Conservation (phyloP, 53 echinoderm and acorn worm species). For the Actinopyga echinites region DNA sequence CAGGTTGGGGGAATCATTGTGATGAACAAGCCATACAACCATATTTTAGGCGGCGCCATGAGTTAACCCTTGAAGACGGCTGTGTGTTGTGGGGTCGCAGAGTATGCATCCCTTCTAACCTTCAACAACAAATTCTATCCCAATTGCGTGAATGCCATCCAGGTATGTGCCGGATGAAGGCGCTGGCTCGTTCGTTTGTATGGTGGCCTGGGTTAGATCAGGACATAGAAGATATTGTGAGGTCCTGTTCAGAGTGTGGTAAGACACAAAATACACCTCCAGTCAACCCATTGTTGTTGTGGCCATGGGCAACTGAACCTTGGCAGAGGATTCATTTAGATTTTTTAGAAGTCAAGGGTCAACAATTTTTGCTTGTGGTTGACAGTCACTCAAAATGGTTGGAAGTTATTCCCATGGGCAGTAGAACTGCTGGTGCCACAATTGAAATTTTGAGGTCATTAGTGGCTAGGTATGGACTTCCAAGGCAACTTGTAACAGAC, state of each 20-base stretch:
- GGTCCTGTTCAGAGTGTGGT: constrained; percentile 12
- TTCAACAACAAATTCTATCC: constrained; percentile 30
- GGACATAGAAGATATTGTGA: constrained; percentile 16
- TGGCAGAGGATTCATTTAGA: constrained; percentile 37
- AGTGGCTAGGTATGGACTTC: constrained; percentile 43
- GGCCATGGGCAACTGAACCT: constrained; percentile 43
- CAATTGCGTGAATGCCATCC: constrained; percentile 24
- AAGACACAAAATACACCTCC: constrained; percentile 16
- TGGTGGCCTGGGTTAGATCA: constrained; percentile 44
- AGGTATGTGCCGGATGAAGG: constrained; percentile 23
- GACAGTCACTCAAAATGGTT: constrained; percentile 75
- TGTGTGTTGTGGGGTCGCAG: constrained; percentile 36
- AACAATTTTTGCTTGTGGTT: constrained; percentile 59
- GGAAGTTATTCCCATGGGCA: constrained; percentile 59
- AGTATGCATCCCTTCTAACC: constrained; percentile 13
- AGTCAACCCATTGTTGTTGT: background rate
- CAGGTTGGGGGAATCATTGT: constrained; percentile 56
- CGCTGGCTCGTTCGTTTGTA: background rate
- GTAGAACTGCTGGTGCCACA: constrained; percentile 39
- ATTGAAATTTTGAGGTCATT: constrained; percentile 2
- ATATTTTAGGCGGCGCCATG: constrained; percentile 44
- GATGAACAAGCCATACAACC: constrained; percentile 51
- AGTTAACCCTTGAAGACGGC: constrained; percentile 15
- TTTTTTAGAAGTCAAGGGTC: constrained; percentile 20
- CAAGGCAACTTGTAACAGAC: constrained; percentile 35